Base-by-base conservation (phyloP, 2,888 invertebrate species). In the Cephus spinipes region DNA sequence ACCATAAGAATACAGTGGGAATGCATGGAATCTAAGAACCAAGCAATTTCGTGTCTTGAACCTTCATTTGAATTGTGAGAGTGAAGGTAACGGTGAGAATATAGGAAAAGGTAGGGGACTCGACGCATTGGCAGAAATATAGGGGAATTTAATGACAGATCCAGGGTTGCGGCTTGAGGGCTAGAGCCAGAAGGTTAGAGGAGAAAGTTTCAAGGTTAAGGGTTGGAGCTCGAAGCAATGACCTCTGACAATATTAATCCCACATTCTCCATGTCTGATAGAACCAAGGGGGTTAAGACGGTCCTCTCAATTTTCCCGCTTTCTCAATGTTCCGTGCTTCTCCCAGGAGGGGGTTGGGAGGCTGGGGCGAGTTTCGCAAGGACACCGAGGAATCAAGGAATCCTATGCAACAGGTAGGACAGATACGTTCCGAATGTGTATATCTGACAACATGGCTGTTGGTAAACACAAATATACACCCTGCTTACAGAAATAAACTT, bases 401-500 rank as follows among this genome's bases (percentile, higher is more conserved):
- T 81, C 75, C 73, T 78, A 78, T 81, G 87, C 87, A 87, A 87
- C 87, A 86, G 87, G 87, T 87, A 86, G 85, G 82, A 78, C 78
- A 84, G 81, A 77, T 77, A 73, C 73, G 75, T 83, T 81, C 81
- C 80, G 79, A 80, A 71, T 74, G 55, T 76, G 73, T 74, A 74
- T 68, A 36, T 73, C 73, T 23, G 68, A 6, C 23, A 55, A 55
- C 55, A 23, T 23, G 12, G 31, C 23, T 55, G 55, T 55, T 23
- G 23, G 71, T 71, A 71, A 33, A 12, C 32, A 33, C 71, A 33
- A 32, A 71, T 31, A 9, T 71, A 71, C 31, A 23, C 4, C 4
- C 12, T 36, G 12, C 15, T 55, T 55, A 55, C 23, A 23, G 2
- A 55, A 55, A 55, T 55, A 55, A 55, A 55, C 55, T 55, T 55